These are phyloP conservation scores for Hirtodrosophila confusa DNA, from an alignment of 2,888 invertebrate species.

Conservation along the genomic window DNA sequence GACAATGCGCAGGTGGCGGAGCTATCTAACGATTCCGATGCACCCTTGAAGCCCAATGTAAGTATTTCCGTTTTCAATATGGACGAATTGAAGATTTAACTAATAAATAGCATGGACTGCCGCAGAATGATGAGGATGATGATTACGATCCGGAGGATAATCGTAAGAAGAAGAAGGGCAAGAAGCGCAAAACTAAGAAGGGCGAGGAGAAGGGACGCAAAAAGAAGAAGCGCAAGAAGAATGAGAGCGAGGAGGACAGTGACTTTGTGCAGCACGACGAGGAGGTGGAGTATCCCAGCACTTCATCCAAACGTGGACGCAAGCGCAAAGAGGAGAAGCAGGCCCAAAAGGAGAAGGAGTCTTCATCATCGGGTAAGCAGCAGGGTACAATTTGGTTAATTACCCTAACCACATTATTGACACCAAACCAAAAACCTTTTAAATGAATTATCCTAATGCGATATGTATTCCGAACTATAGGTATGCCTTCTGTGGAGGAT, in stretches of 20 bases:
- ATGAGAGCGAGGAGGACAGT: conserved; percentile 95
- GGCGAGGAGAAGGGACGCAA: conserved; percentile 97
- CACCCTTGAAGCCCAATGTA: conserved; percentile 83
- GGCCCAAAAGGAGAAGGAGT: conserved; percentile 82
- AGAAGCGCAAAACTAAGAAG: conserved; percentile 96
- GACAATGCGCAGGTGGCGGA: conserved; percentile 82
- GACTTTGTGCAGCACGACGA: conserved; percentile 89
- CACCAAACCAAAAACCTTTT: too few relatives aligned
- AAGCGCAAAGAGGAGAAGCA: conserved; percentile 83
- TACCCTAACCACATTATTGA: too few relatives aligned
- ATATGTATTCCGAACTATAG: conserved; percentile 77
- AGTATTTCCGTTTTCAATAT: conserved; percentile 46
- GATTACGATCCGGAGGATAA: conserved; percentile 95
- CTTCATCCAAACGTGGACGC: conserved; percentile 82
- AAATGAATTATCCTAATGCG: too few relatives aligned
- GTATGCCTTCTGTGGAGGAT: conserved; percentile 96
- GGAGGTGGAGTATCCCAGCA: conserved; percentile 87
- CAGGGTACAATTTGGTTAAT: too few relatives aligned
- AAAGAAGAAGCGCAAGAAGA: conserved; percentile 96
- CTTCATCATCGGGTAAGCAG: conserved; percentile 79
- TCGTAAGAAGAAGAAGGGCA: conserved; percentile 94
- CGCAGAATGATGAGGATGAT: conserved; percentile 87
- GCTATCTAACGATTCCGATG: conserved; percentile 83
- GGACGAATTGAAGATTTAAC: conserved; percentile 3
- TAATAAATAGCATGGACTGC: neutral